Base-by-base conservation (phyloP, 23 tunicate species). In the Corella eumyota region DNA sequence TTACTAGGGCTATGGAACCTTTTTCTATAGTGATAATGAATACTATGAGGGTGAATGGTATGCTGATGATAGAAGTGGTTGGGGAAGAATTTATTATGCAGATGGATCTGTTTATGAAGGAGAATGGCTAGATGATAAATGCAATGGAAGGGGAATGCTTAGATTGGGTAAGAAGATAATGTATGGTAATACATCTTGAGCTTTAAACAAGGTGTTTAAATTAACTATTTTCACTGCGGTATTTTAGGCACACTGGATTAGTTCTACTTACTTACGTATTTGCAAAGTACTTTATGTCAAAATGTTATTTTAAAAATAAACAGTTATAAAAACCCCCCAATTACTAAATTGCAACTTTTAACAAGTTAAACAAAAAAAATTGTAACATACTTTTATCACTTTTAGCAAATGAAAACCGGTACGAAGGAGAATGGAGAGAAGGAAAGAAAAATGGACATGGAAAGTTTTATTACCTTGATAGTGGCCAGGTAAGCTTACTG, bases 81-180 rank as follows among this genome's bases (percentile, higher is more conserved):
- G 90, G 90, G 97, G 97, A 15, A 76, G 91, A 29, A 90, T 90
- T 91, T 81, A 67, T 61, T 90, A 50, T 45, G 58, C 51, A 26
- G 84, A 90, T 65, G 97, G 97, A 21, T 80, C 91, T 0, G 79
- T 90, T 19, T 90, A 74, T 69, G 97, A 90, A 65, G 97, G 97
- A 34, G 97, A 81, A 61, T 90, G 97, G 97, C 64, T 65, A 20
- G 76, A 75, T 9, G 97, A 90, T 34, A 80, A 75, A 49, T 66
- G 73, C 36, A 44, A 52, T 38, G 97, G 97, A 57, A 65, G 70
- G 65, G 97, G 97, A 59, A 90, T 88, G 96, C 64, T 80, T 3
- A 66, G 88, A 61, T 54, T 73, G 56, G 68, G 96, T 88, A 44
- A 53, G 79, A 27, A n/a, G n/a, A n/a, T n/a, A n/a, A n/a, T n/a